Evolutionary conservation across 2,113 vertebrate species (phyloP).

Genomic region (Sarotherodon lohbergeri): DNA sequence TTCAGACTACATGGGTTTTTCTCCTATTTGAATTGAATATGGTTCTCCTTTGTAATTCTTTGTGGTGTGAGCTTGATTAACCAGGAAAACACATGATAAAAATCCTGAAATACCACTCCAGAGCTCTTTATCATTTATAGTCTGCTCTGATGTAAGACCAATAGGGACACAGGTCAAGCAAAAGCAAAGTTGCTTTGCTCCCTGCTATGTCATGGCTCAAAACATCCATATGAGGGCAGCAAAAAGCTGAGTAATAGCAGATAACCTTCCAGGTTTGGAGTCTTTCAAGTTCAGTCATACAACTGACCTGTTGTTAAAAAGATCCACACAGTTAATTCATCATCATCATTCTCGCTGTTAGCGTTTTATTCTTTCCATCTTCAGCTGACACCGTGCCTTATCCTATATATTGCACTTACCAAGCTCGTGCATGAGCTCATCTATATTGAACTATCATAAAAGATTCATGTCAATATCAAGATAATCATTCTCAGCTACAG

Average conservation of each 20-base stretch:
- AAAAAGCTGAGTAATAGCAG: neutral
- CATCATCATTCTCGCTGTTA: neutral
- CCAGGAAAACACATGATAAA: neutral
- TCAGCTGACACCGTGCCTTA: neutral
- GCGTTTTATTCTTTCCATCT: neutral
- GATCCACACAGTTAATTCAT: neutral
- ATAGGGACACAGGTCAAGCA: neutral
- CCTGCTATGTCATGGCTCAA: neutral
- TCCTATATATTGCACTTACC: neutral
- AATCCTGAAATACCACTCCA: neutral
- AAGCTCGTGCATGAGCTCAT: neutral
- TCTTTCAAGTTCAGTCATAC: neutral
- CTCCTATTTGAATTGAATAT: neutral
- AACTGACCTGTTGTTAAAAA: neutral
- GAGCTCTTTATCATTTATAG: neutral
- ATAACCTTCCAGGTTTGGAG: neutral
- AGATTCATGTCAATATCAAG: slow-evolving; percentile 26
- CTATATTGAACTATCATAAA: slow-evolving; percentile 25
- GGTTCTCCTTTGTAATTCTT: neutral
- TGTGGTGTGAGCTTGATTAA: neutral
- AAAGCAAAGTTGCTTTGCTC: neutral
- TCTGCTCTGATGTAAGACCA: neutral
- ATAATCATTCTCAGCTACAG: neutral
- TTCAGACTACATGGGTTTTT: neutral
- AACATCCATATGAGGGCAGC: slow-evolving; percentile 45